Conservation (phyloP, 2,113 vertebrate genomes). For the Lophius piscatorius region DNA sequence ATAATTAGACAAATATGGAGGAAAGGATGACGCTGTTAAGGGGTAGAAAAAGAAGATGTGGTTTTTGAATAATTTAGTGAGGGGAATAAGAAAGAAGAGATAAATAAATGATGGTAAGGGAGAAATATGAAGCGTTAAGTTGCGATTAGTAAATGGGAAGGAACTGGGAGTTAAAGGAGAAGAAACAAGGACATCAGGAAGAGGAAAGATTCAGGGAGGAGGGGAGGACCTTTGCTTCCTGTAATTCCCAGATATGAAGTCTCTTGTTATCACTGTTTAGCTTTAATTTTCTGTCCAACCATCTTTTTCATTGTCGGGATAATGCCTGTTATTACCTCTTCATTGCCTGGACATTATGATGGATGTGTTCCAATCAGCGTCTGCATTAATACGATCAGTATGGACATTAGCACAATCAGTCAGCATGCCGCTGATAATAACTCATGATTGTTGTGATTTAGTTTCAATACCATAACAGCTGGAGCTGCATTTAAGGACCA, state of each 20-base stretch:
- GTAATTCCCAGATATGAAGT: constrained; percentile 51
- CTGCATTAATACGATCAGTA: constrained; percentile 66
- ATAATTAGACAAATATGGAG: not conserved
- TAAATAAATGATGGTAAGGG: constrained; percentile 13
- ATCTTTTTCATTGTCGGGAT: constrained; percentile 67
- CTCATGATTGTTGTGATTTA: constrained; percentile 74
- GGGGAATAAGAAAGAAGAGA: not conserved
- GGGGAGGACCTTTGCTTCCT: constrained; percentile 27
- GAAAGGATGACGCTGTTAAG: not conserved
- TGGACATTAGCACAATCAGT: constrained; percentile 72
- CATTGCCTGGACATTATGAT: constrained; percentile 65
- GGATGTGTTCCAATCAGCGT: constrained; percentile 70
- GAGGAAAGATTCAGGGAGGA: not conserved
- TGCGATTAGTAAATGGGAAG: constrained; percentile 34
- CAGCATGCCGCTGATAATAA: constrained; percentile 65
- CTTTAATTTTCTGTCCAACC: constrained; percentile 62
- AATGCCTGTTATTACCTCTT: constrained; percentile 68
- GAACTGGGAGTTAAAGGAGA: constrained; percentile 47
- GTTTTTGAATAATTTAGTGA: not conserved
- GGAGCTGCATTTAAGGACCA: constrained; percentile 67
- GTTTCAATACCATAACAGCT: constrained; percentile 67
- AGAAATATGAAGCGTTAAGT: constrained; percentile 35
- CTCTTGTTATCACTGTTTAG: constrained; percentile 66
- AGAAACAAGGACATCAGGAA: constrained; percentile 45
- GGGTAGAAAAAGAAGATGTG: not conserved